A percentile compares a stretch with the other conserved stretches of the same genome.
phyloP scores from a whole-genome alignment of 2,113 vertebrate species.

The Stegostoma tigrinum region DNA sequence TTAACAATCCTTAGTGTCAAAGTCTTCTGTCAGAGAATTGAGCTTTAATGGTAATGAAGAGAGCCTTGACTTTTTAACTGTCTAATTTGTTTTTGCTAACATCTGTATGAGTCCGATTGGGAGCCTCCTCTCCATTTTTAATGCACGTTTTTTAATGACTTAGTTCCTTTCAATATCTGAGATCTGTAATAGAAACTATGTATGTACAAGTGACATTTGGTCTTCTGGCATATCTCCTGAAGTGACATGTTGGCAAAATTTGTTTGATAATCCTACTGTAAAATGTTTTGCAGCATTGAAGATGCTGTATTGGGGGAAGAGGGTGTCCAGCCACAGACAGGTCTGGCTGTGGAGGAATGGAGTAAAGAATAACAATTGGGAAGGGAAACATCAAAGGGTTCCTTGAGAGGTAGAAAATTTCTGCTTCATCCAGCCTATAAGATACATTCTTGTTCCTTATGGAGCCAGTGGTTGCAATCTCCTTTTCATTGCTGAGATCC shows the following conservation, averaged over 20 bases:
- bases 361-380: too few species aligned
- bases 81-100: not conserved
- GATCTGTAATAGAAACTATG: not conserved
- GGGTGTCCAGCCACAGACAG: too few species aligned
- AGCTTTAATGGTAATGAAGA: not conserved
- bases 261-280: not conserved
- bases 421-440: too few species aligned
- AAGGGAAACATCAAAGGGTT: too few species aligned
- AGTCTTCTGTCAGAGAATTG: not conserved
- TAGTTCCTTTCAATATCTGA: not conserved
- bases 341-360: too few species aligned
- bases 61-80: not conserved
- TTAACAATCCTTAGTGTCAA: not conserved
- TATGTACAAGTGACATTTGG: not conserved
- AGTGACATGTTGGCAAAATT: too few species aligned
- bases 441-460: too few species aligned
- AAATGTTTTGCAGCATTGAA: not conserved
- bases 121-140: not conserved
- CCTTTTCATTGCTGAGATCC: too few species aligned
- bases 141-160: not conserved
- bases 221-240: not conserved
- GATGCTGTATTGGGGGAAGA: not conserved
- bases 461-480: too few species aligned
- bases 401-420: too few species aligned
- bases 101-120: not conserved